Percentiles rank a stretch among this genome's conserved stretches.
Evolutionary conservation across 2,113 vertebrate species (phyloP).

Genomic region (Pteronura brasiliensis): DNA sequence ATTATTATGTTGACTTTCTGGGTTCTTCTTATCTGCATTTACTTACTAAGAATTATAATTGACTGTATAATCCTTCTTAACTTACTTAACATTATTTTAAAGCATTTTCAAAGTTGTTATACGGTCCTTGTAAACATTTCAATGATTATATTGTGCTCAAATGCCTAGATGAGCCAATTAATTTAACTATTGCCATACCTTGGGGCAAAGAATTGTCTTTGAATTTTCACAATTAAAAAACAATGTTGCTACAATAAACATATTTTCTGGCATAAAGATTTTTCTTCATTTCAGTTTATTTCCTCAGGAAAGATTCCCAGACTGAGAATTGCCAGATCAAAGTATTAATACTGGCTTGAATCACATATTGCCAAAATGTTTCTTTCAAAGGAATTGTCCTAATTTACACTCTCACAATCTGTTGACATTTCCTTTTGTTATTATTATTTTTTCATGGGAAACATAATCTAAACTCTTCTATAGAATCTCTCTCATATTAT

Average conservation of each 20-base stretch:
- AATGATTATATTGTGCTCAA: not conserved
- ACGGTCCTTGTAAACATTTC: not conserved
- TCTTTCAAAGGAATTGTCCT: not conserved
- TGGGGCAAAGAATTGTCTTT: not conserved
- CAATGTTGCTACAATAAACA: not conserved
- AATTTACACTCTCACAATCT: conserved; percentile 34
- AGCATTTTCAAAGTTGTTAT: not conserved
- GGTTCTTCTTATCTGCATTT: not conserved
- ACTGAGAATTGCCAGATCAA: conserved; percentile 31
- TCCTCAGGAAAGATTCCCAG: conserved; percentile 10
- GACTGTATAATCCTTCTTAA: not conserved
- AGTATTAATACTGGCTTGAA: not conserved
- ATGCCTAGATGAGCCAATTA: not conserved
- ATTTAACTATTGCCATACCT: not conserved
- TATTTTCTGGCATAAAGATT: not conserved
- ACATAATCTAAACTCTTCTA: not conserved
- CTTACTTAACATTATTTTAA: not conserved
- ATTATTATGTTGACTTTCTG: not conserved
- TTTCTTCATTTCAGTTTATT: conserved; percentile 34
- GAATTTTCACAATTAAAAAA: conserved; percentile 5
- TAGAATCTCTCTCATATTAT: not conserved
- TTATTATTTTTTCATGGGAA: conserved; percentile 17
- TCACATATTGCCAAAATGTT: not conserved
- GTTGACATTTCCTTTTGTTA: not conserved
- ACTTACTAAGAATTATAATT: not conserved